Base-by-base conservation (phyloP, 2,113 vertebrate genomes). In the Ploceus nigricollis region DNA sequence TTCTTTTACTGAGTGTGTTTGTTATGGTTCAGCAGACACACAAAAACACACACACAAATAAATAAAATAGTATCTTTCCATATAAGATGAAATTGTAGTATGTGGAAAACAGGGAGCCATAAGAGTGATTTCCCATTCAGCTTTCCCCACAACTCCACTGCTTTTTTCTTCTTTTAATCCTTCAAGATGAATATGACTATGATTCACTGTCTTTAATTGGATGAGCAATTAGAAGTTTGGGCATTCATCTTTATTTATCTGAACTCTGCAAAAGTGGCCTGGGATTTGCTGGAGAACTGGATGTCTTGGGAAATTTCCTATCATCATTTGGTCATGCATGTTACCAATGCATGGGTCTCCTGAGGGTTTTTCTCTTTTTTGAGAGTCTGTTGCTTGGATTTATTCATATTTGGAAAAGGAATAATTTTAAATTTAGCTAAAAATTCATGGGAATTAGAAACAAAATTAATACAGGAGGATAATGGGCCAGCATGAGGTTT, bases 381-480 rank as follows among this genome's bases (percentile, higher is more conserved):
- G 25, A 66, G 25, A 77, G 22, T 42, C n/a, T 78, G 23, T 75
- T 95, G 65, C 9, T 75, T 0, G 0, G 48, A 64, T 75, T 83
- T 84, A 92, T 92, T 94, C 60, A 40, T 90, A 89, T 94, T 90
- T 95, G 56, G 56, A 93, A 81, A 86, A 82, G 7, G 28, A 88
- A 50, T 68, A 1, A 78, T 84, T 90, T 95, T 89, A 78, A 89
- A 86, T 58, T 77, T 80, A 84, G 47, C 51, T 44, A 53, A 88
- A 91, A 96, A 90, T 94, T 90, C 51, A 87, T 61, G 68, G 72
- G 79, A 94, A 93, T 94, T 83, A 91, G 51, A 91, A 96, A 54
- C 3, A 15, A 95, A 94, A 96, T 86, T 44, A 89, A 73, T 76
- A 79, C n/a, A 71, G 44, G 76, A 75, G 80, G 82, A 94, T 94